Evolutionary conservation across 2,888 invertebrate species (phyloP), one percentile per base, ranked within the genome.

Genomic region (Erebia ligea): DNA sequence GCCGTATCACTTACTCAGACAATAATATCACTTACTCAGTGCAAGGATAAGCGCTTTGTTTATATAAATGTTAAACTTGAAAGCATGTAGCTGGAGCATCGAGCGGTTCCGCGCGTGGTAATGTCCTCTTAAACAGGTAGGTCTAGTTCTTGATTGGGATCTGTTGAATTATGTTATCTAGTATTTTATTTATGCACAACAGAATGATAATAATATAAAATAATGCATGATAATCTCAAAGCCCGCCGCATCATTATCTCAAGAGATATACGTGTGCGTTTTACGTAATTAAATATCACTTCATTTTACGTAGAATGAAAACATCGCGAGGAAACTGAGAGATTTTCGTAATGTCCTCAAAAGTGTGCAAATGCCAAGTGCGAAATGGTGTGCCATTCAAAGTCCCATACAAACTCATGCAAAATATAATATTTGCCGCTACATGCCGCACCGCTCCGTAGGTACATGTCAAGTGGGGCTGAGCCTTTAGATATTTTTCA

Each of bases 21-120:
- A 68, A 76, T 76, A 69, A 76, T 76, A 79, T 79, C 79, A 80
- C 77, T 78, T 72, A 74, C 76, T 66, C 68, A 70, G 72, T 64
- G 73, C 68, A 72, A 67, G 76, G 77, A 77, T 76, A 76, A 77
- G 71, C 21, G 54, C 25, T 48, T 64, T 73, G 66, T 73, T 71
- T 68, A 70, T 73, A 68, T 67, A 71, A 71, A 73, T 62, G 73
- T 68, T 68, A 58, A 59, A 69, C 67, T 68, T 70, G 70, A 70
- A 62, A 69, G 69, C 69, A 50, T 70, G 72, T 25, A 21, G 63
- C n/a, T 50, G 21, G 50, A 19, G 1, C 52, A 52, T 52, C 52
- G 17, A 64, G 64, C 52, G 40, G 34, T 54, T 34, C 5, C 9
- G 40, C 40, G 52, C 34, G 52, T 10, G 17, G 64, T 40, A 52